A percentile compares a stretch with the other conserved stretches of the same genome.
These are phyloP conservation scores for Carassius auratus DNA, from an alignment of 2,113 vertebrate species.

Conservation along the genomic window DNA sequence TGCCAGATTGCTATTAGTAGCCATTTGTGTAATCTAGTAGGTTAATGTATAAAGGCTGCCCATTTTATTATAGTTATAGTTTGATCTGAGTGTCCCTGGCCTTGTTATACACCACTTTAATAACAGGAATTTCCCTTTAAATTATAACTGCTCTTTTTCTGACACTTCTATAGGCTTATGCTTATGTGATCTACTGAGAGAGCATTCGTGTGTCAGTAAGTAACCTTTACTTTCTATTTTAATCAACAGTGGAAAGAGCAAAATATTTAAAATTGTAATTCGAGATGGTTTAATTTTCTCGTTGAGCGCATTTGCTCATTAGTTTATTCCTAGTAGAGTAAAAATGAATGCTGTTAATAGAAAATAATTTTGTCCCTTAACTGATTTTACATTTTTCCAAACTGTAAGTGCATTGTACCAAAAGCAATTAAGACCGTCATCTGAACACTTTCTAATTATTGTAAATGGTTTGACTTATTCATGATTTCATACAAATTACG, in stretches of 20 bases:
- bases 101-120: neutral
- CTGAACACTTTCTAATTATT: neutral
- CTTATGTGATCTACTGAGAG: neutral
- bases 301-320: neutral
- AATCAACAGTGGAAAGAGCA: neutral
- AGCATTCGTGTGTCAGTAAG: neutral
- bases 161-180: neutral
- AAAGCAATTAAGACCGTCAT: neutral
- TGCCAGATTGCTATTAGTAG: constrained; percentile 6
- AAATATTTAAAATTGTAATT: neutral
- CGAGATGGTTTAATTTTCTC: neutral
- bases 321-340: neutral
- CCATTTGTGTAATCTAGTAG: neutral
- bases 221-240: neutral
- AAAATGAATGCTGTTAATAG: neutral
- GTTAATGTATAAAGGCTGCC: neutral
- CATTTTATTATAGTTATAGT: neutral
- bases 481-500: neutral
- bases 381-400: neutral
- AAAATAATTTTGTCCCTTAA: neutral
- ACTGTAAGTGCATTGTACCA: neutral
- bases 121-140: constrained; percentile 5
- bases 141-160: neutral
- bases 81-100: neutral
- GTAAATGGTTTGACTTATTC: neutral